phyloP scores from a whole-genome alignment of 2,888 invertebrate genomes.

The Petrolisthes manimaculis region DNA sequence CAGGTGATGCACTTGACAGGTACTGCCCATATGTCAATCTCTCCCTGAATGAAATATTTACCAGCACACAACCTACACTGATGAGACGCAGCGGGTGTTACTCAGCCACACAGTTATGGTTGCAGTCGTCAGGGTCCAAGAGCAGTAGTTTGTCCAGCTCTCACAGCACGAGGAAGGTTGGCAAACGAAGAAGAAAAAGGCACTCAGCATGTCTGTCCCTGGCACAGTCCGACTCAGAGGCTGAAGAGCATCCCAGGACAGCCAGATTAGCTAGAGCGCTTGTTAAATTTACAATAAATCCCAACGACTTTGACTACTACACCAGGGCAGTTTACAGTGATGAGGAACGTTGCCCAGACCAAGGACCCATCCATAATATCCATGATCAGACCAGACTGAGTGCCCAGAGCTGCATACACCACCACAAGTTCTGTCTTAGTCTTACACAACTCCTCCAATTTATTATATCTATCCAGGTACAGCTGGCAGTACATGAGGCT shows the following conservation, averaged over 20 bases:
- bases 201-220: constrained; percentile 14
- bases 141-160: constrained; percentile 53
- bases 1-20: neutral
- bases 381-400: neutral
- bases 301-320: constrained; percentile 58
- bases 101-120: constrained; percentile 28
- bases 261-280: constrained; percentile 28
- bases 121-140: constrained; percentile 42
- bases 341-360: constrained; percentile 35
- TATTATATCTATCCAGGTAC: constrained; percentile 49
- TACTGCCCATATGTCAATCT: constrained; percentile 33
- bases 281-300: constrained; percentile 55
- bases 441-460: constrained; percentile 45
- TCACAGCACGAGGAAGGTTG: constrained; percentile 41
- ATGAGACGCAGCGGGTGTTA: constrained; percentile 11
- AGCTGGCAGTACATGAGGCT: constrained; percentile 41
- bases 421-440: constrained; percentile 23
- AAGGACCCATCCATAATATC: neutral
- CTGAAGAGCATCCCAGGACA: constrained; percentile 24
- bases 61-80: neutral
- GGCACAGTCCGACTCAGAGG: constrained; percentile 47
- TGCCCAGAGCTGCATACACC: neutral
- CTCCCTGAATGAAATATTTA: constrained; percentile 40
- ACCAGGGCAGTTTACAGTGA: constrained; percentile 49
- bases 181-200: constrained; percentile 38